Base-by-base conservation (phyloP, 2,797 vertebrate species). In the Rhinatrema bivittatum region DNA sequence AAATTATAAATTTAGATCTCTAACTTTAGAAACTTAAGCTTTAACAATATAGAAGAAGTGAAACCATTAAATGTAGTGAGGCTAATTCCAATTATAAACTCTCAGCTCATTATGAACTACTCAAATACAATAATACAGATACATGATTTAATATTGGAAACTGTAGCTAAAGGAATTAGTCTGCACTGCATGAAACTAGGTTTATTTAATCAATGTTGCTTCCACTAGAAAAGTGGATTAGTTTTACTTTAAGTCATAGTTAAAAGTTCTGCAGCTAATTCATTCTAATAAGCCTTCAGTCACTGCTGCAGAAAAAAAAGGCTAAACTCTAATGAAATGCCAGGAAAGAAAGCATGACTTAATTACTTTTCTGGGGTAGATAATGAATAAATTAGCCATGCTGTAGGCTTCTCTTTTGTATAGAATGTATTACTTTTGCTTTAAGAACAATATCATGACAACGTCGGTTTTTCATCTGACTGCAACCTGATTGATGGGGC, bases 381-480 rank as follows among this genome's bases (percentile, higher is more conserved):
- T 86, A 86, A 87, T 84, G 82, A 82, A 84, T 84, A 88, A 87
- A 93, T 93, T 89, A 88, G 76, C 74, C 58, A 82, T 55, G 73
- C 84, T 57, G 53, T 65, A 60, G 75, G 75, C 64, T 77, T 72
- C 56, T 60, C 53, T 42, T 79, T 79, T 84, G 49, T 79, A 52
- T 62, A 48, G 78, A 75, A 79, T 76, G 65, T 78, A 78, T 71
- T 75, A 78, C 76, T 81, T 82, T 87, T 87, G 70, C 85, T 90
- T 87, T 78, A 85, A 86, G 81, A 86, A 76, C 63, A 73, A 68
- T 78, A 74, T 81, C 68, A 85, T 76, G 73, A 80, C 84, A 84
- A 77, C 85, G 85, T 81, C 73, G 68, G 19, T 77, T 80, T 82
- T 63, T 79, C 62, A 76, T 54, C 54, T 76, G 78, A 77, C 56